Base-by-base conservation (phyloP, 2,888 invertebrate genomes). In the Encarsia formosa region DNA sequence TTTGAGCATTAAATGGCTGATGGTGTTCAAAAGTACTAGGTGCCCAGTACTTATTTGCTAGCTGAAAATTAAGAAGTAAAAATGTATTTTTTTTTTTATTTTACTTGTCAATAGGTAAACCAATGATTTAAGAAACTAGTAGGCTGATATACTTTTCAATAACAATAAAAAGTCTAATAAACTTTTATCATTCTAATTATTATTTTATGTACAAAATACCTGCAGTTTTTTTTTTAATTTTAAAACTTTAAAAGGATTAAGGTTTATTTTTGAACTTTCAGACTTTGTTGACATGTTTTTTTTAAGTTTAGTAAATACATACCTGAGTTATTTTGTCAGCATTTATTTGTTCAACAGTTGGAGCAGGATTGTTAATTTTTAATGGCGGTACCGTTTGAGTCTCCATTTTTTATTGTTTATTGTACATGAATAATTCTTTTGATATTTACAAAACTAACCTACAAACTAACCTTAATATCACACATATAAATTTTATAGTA, bases 31-130 rank as follows among this genome's bases (percentile, higher is more conserved):
- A 78, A 0, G 90, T 87, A 70, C 90, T 87, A 0, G 93, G 91
- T 1, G 93, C 88, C 97, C 97, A 97, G 71, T 92, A 93, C 69
- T 91, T 86, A 56, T 87, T 86, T 2, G 96, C 92, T 23, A 96
- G 79, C 93, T 95, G 77, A 42, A 78, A 11, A 26, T 35, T 13
- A 22, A 26, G 31, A 9, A 20, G 53, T 79, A 91, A 91, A 80
- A 89, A 86, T 60, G 93, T 94, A 62, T 95, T 88, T 69, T 87
- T 79, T 71, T 96, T 95, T 1, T 89, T 81, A 74, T 91, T 92
- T 48, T 95, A 91, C 76, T 95, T 94, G 55, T 91, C 88, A 23
- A 94, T 85, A 1, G 94, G 94, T 13, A 87, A 88, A 41, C 86
- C 80, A 13, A 26, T 26, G 5, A 11, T 26, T 26, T 8, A 34